Evolutionary conservation across 2,113 vertebrate genomes (phyloP).

Genomic region (Cromileptes altivelis): DNA sequence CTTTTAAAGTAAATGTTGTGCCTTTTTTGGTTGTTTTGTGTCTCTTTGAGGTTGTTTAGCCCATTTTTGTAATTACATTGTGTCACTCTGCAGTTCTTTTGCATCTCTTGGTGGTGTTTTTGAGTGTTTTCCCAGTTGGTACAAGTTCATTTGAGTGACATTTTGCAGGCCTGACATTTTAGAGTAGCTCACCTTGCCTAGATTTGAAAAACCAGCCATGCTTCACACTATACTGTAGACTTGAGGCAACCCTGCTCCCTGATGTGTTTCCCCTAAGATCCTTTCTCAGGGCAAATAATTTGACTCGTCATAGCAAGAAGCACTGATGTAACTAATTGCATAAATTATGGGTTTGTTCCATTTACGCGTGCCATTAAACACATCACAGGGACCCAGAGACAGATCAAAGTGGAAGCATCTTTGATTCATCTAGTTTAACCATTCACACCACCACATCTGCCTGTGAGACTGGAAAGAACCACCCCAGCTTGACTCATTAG

Average conservation of each 20-base stretch:
- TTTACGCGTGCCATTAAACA: not conserved
- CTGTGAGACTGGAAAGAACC: not conserved
- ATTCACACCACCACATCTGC: not conserved
- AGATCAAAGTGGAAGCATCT: not conserved
- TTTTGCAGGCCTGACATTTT: too few relatives aligned
- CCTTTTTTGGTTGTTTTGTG: too few relatives aligned
- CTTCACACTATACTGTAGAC: not conserved
- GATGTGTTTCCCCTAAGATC: not conserved
- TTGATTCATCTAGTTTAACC: not conserved
- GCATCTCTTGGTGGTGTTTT: too few relatives aligned
- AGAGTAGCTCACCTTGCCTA: not conserved
- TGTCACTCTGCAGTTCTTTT: too few relatives aligned
- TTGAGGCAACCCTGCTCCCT: too few relatives aligned
- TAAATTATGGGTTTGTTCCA: not conserved
- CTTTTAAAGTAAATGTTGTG: too few relatives aligned
- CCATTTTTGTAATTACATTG: too few relatives aligned
- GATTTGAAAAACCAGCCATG: conserved; percentile 1
- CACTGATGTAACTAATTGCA: not conserved
- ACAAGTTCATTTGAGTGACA: too few relatives aligned
- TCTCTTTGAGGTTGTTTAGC: too few relatives aligned
- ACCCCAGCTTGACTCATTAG: not conserved
- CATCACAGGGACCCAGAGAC: too few relatives aligned
- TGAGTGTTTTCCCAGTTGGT: too few relatives aligned
- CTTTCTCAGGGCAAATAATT: not conserved
- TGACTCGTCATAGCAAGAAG: not conserved